These are phyloP conservation scores for Helicolenus hilgendorfi DNA, from an alignment of 2,797 vertebrate genomes.

Conservation along the genomic window DNA sequence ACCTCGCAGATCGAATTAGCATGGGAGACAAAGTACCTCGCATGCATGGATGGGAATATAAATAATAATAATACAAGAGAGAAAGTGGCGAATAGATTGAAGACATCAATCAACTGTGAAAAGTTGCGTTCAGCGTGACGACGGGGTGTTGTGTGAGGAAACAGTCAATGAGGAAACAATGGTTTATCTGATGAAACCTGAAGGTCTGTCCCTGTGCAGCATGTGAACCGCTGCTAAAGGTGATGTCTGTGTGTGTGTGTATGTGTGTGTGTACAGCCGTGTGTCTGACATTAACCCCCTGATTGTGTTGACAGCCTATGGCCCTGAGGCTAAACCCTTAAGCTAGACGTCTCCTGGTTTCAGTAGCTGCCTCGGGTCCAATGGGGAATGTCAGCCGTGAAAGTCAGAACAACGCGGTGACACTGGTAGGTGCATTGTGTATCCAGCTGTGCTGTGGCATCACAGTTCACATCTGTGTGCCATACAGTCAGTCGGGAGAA, in stretches of 20 bases:
- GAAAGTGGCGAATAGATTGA: constrained; percentile 57
- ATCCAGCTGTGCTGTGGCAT: constrained; percentile 32
- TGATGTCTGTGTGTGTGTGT: constrained; percentile 27
- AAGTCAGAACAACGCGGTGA: constrained; percentile 31
- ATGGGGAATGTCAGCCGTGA: constrained; percentile 61
- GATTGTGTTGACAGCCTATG: constrained; percentile 71
- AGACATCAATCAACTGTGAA: constrained; percentile 65
- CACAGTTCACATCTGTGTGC: constrained; percentile 14
- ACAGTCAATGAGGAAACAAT: constrained; percentile 20
- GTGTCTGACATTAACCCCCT: constrained; percentile 70
- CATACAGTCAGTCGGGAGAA: neutral
- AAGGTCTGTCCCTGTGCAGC: constrained; percentile 17
- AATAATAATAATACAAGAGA: constrained; percentile 67
- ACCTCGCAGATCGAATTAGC: constrained; percentile 67
- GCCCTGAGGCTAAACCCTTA: constrained; percentile 57
- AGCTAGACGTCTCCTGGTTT: constrained; percentile 61
- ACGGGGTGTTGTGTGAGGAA: constrained; percentile 4
- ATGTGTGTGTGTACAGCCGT: neutral
- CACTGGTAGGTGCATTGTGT: neutral
- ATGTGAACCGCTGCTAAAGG: constrained; percentile 10
- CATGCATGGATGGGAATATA: constrained; percentile 55
- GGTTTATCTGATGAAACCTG: constrained; percentile 28
- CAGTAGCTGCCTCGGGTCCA: constrained; percentile 52
- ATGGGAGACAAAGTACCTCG: constrained; percentile 59
- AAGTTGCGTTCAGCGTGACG: neutral